A percentile compares a stretch with the other conserved stretches of the same genome.
phyloP scores from a whole-genome alignment of 30 jellyfish, hydroid and myxozoan genomes.

The Aurelia aurita complex sp. Pacific region DNA sequence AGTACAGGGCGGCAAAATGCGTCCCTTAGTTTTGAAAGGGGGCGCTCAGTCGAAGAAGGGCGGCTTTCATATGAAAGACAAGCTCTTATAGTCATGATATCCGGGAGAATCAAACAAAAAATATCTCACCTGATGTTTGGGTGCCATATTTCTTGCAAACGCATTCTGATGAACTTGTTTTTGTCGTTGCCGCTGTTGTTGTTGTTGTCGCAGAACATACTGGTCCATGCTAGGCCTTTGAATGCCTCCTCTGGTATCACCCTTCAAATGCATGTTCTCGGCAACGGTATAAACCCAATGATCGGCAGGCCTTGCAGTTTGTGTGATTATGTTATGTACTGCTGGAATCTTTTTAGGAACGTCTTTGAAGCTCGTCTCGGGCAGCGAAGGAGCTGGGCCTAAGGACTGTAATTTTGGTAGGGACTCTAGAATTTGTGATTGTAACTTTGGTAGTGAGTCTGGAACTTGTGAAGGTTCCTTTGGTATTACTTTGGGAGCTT shows the following conservation, averaged over 20 bases:
- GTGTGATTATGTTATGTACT: neutral
- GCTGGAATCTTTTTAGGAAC: neutral
- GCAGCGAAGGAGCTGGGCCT: neutral
- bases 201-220: conserved; percentile 2
- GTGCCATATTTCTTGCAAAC: too few species aligned
- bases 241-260: conserved; percentile 55
- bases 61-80: too few species aligned
- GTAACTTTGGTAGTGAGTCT: neutral
- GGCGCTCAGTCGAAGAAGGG: too few species aligned
- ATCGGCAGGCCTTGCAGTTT: conserved; percentile 43
- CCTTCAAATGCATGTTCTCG: conserved; percentile 54
- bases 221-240: conserved; percentile 14
- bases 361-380: neutral
- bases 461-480: neutral
- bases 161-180: neutral
- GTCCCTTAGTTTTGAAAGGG: too few species aligned
- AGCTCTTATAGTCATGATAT: too few species aligned
- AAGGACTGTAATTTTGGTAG: neutral
- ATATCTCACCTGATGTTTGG: conserved; percentile 18
- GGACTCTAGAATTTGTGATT: neutral
- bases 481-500: neutral
- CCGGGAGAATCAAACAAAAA: too few species aligned
- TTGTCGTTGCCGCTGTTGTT: neutral
- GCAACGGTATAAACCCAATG: conserved; percentile 66
- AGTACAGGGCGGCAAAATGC: too few species aligned